These are phyloP conservation scores for Drosophila fulvimacula DNA, from an alignment of 2,888 invertebrate genomes.

Conservation along the genomic window DNA sequence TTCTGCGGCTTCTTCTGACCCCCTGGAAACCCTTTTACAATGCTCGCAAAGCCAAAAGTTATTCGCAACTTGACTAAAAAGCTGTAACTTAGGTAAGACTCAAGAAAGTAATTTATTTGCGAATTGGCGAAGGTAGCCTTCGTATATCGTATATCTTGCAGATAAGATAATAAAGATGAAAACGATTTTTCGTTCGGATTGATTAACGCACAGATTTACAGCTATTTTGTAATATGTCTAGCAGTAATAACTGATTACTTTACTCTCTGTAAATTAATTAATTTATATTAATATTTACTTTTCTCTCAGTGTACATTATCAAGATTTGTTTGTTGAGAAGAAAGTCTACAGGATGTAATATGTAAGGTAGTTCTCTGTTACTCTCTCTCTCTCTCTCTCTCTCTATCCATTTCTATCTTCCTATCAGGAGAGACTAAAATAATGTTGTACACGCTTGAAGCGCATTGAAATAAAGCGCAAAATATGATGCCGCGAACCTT, in stretches of 20 bases:
- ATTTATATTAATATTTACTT: not conserved
- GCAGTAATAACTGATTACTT: no score
- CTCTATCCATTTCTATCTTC: not conserved
- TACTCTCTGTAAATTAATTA: not conserved
- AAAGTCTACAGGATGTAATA: conserved; percentile 7
- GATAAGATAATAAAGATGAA: conserved; percentile 2
- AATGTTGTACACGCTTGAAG: conserved; percentile 55
- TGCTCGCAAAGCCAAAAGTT: not conserved
- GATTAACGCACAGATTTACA: not conserved
- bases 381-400: not conserved
- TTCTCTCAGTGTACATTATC: conserved; percentile 1
- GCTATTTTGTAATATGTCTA: no score
- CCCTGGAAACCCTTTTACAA: not conserved
- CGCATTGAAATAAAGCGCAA: conserved; percentile 72
- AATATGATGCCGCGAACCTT: conserved; percentile 83
- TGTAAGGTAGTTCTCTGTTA: not conserved
- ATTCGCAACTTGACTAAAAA: conserved; percentile 6
- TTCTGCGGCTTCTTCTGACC: conserved; percentile 1
- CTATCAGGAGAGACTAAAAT: conserved; percentile 38
- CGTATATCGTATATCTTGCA: conserved; percentile 10
- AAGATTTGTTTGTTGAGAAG: not conserved
- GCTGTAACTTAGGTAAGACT: conserved; percentile 5
- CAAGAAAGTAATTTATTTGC: conserved; percentile 6
- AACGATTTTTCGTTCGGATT: not conserved
- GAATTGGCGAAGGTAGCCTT: not conserved